Evolutionary conservation across 2,888 invertebrate genomes (phyloP).

Genomic region (Prionchulus punctatus): DNA sequence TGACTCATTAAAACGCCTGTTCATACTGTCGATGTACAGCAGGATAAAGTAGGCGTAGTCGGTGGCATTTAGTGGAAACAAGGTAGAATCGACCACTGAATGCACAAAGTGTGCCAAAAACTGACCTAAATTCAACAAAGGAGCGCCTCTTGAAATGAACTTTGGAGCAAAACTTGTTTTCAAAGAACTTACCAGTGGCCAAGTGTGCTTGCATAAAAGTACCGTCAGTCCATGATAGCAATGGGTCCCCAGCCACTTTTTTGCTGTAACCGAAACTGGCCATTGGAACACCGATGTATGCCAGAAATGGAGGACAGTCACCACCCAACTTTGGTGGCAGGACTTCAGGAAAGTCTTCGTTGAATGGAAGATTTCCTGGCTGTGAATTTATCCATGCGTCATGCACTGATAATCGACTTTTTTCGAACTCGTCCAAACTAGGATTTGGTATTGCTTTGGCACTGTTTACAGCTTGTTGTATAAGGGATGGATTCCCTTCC

Average conservation of each 20-base stretch:
- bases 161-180: no score
- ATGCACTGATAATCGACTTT: constrained; percentile 20
- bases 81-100: constrained; percentile 31
- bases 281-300: constrained; percentile 36
- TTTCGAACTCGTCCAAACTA: constrained; percentile 3
- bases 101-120: constrained; percentile 34
- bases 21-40: no score
- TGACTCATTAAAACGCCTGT: no score
- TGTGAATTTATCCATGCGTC: constrained; percentile 23
- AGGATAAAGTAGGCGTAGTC: constrained; percentile 27
- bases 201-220: no score
- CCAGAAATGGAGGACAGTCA: constrained; percentile 38
- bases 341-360: constrained; percentile 15
- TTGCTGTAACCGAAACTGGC: constrained; percentile 34
- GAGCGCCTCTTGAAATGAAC: no score
- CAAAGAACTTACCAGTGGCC: no score
- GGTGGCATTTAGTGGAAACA: constrained; percentile 35
- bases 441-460: constrained; percentile 13
- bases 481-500: not conserved
- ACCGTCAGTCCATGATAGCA: no score
- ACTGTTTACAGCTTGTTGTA: not conserved
- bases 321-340: constrained; percentile 35
- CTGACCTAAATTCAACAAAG: constrained; percentile 29
- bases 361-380: constrained; percentile 9
- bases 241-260: no score